Percentiles rank a stretch among this genome's conserved stretches.
Evolutionary conservation across 1,140 invertebrate species (phyloP).

Genomic region (Drosophila pseudoananassae): DNA sequence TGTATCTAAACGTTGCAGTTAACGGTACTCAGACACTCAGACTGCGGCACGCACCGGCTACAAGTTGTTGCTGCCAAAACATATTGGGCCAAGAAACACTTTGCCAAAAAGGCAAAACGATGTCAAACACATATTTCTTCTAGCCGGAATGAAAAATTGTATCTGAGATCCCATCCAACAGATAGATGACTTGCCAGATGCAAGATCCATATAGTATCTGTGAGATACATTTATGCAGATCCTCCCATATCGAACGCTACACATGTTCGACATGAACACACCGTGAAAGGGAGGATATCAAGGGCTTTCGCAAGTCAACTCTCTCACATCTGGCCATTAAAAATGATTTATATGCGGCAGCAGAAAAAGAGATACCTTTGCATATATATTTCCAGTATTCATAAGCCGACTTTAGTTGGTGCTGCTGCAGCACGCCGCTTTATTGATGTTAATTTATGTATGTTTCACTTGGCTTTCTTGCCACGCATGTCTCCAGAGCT

Average conservation of each 20-base stretch:
- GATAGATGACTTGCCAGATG: slow-evolving; percentile 33
- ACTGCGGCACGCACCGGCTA: slow-evolving; percentile 49
- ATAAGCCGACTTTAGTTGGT: slow-evolving; percentile 64
- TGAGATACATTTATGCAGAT: not conserved
- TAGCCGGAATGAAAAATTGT: slow-evolving; percentile 17
- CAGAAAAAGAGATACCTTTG: slow-evolving; percentile 43
- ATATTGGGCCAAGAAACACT: slow-evolving; percentile 56
- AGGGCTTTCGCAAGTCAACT: slow-evolving; percentile 26
- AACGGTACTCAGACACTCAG: slow-evolving; percentile 52
- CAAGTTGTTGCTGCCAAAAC: slow-evolving; percentile 60
- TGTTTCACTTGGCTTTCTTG: slow-evolving; percentile 65
- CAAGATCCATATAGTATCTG: not conserved
- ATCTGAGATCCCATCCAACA: slow-evolving; percentile 38
- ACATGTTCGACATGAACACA: slow-evolving; percentile 34
- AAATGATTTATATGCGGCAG: slow-evolving; percentile 65
- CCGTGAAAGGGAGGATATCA: slow-evolving; percentile 22
- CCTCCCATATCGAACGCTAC: slow-evolving; percentile 21
- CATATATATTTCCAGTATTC: slow-evolving; percentile 64
- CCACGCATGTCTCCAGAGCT: slow-evolving; percentile 55
- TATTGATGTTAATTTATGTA: slow-evolving; percentile 79
- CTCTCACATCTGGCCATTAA: slow-evolving; percentile 59
- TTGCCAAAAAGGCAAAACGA: slow-evolving; percentile 57
- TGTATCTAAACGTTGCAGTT: slow-evolving; percentile 76
- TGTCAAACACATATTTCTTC: slow-evolving; percentile 29
- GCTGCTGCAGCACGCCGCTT: slow-evolving; percentile 53